A percentile compares a stretch with the other conserved stretches of the same genome.
These are phyloP conservation scores for Atherinosoma microstoma DNA, from an alignment of 2,797 vertebrate genomes.

Conservation along the genomic window DNA sequence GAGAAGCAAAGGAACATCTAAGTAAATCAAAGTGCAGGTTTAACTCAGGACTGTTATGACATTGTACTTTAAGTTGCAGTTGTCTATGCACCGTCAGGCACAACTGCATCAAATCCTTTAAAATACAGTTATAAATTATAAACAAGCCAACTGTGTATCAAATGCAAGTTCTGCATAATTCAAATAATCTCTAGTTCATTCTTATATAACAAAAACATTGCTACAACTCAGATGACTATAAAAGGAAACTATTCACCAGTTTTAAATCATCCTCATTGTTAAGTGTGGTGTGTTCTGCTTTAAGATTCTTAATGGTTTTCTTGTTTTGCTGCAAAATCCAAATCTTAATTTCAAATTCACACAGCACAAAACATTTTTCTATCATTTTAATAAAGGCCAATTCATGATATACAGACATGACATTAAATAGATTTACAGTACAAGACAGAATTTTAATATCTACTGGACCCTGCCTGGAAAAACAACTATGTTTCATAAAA, in stretches of 20 bases:
- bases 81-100: neutral
- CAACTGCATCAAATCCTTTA: neutral
- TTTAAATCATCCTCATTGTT: neutral
- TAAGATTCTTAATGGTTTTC: neutral
- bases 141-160: too few species aligned
- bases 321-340: too few species aligned
- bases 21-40: too few species aligned
- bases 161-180: too few species aligned
- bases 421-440: conserved; percentile 72
- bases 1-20: neutral
- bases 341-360: neutral
- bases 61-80: too few species aligned
- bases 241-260: neutral
- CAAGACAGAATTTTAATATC: conserved; percentile 34
- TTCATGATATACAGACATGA: conserved; percentile 67
- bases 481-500: conserved; percentile 49
- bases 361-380: conserved; percentile 1
- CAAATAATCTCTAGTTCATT: too few species aligned
- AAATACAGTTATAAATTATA: too few species aligned
- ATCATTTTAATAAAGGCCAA: conserved; percentile 60
- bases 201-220: neutral
- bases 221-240: neutral
- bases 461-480: conserved; percentile 48
- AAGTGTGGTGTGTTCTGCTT: neutral
- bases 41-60: too few species aligned